Conservation (phyloP, 2,113 vertebrate genomes). For the Oryctolagus cuniculus region DNA sequence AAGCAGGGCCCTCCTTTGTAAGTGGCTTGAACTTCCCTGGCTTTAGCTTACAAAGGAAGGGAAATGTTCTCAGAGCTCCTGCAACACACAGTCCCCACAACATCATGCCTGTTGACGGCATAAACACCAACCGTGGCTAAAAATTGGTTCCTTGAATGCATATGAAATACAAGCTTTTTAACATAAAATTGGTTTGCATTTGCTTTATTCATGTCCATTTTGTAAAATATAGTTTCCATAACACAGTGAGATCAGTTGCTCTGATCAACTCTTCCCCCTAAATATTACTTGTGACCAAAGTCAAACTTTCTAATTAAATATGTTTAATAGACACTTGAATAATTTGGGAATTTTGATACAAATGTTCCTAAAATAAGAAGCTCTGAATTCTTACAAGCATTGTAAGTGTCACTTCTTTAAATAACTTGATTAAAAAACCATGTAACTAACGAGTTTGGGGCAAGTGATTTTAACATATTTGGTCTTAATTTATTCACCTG, state of each 20-base stretch:
- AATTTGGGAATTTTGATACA: neutral
- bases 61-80: neutral
- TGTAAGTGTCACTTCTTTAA: neutral
- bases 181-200: neutral
- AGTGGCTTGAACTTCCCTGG: neutral
- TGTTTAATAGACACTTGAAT: neutral
- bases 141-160: neutral
- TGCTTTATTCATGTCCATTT: neutral
- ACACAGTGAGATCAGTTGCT: neutral
- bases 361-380: neutral
- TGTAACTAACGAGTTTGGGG: neutral
- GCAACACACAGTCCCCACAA: neutral
- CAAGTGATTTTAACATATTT: neutral
- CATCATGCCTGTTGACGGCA: too few relatives aligned
- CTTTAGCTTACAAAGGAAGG: neutral
- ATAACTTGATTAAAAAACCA: neutral
- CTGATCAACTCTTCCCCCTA: neutral
- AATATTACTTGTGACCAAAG: neutral
- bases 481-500: neutral
- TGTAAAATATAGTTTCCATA: conserved; percentile 14
- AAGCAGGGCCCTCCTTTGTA: accelerated
- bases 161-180: neutral
- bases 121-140: neutral
- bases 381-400: neutral
- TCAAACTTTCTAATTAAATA: neutral